A percentile compares a stretch with the other conserved stretches of the same genome.
phyloP scores from a whole-genome alignment of 2,797 vertebrate genomes.

The Phataginus tetradactyla region DNA sequence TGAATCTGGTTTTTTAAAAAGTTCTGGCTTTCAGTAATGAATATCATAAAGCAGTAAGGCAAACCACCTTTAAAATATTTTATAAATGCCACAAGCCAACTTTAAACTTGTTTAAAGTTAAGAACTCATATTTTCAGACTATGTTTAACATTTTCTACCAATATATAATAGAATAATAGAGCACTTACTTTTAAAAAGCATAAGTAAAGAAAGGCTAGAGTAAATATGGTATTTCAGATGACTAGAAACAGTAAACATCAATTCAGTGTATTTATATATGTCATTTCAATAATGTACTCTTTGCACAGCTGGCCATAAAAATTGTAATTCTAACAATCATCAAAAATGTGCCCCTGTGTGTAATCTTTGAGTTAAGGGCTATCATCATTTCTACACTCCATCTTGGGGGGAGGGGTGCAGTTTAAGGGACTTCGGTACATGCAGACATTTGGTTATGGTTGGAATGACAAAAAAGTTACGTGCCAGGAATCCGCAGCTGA shows the following conservation, averaged over 20 bases:
- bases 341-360: slow-evolving; percentile 23
- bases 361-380: slow-evolving; percentile 5
- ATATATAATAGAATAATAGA: slow-evolving; percentile 78
- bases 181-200: slow-evolving; percentile 62
- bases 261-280: slow-evolving; percentile 56
- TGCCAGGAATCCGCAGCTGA: slow-evolving; percentile 56
- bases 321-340: slow-evolving; percentile 21
- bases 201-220: slow-evolving; percentile 64
- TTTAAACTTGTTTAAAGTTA: slow-evolving; percentile 72
- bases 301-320: slow-evolving; percentile 61
- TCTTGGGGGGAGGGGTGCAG: not conserved
- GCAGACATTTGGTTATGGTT: slow-evolving; percentile 51
- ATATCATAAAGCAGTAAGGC: slow-evolving; percentile 50
- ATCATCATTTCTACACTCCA: slow-evolving; percentile 23
- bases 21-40: slow-evolving; percentile 72
- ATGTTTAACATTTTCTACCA: slow-evolving; percentile 66
- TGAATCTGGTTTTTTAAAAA: slow-evolving; percentile 64
- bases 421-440: slow-evolving; percentile 36
- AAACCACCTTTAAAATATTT: slow-evolving; percentile 65
- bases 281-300: slow-evolving; percentile 52
- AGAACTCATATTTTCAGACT: slow-evolving; percentile 72
- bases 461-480: slow-evolving; percentile 53
- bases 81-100: slow-evolving; percentile 53
- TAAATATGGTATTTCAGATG: slow-evolving; percentile 69
- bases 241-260: slow-evolving; percentile 57